Base-by-base conservation (phyloP, 2,797 vertebrate genomes). In the Chelon auratus region DNA sequence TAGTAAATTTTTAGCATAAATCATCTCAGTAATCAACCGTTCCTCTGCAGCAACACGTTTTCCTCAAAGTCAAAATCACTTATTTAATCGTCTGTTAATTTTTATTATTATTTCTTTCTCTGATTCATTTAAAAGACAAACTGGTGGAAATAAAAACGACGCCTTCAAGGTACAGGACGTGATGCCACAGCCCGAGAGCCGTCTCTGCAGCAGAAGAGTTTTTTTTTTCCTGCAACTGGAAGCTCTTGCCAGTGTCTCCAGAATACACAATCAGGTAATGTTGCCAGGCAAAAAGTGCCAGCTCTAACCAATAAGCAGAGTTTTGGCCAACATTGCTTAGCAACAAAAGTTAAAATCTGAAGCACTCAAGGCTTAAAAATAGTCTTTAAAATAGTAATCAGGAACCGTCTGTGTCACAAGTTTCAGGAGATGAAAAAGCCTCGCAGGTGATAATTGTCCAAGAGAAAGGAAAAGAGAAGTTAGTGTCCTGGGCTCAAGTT, bases 261-360 rank as follows among this genome's bases (percentile, higher is more conserved):
- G 87, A 88, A 89, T 85, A 85, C 86, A 85, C 89, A 86, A 87
- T 87, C 89, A 90, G 88, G 77, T 86, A 81, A 90, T 90, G 91
- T 92, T 91, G 90, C 90, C 87, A 82, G 89, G 90, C 91, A 90
- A 87, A 84, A 78, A 72, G 75, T 65, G 71, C 81, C 74, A 53
- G 84, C 85, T 78, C 71, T 72, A 88, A 82, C 90, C 86, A 92
- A 92, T 91, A 75, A 64, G 90, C 82, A 80, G 74, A 86, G 87
- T 87, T 91, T 89, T 89, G 90, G 91, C 85, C 89, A 86, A 90
- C 81, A 91, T 88, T 82, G 91, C 91, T 87, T 91, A 92, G 89
- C 87, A 90, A 92, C 89, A 90, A 88, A 90, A 90, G 91, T 93
- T 87, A 90, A 81, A 88, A 87, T 89, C 72, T 8, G 75, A 87